phyloP scores from a whole-genome alignment of 2,888 invertebrate genomes.

The Lasius platythorax region DNA sequence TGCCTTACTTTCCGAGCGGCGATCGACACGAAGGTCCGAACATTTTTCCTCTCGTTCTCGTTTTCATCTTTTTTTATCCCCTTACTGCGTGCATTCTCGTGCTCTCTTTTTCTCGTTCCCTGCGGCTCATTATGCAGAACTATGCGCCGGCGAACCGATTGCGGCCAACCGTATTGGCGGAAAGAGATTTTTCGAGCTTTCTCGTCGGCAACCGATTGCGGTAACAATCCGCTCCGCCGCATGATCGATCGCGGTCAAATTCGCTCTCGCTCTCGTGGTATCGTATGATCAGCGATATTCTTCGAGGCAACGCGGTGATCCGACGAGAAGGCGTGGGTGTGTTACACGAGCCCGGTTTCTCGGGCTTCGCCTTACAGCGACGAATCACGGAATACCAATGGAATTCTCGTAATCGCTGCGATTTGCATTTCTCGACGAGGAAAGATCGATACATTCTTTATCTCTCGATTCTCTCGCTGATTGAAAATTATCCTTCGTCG shows the following conservation, averaged over 20 bases:
- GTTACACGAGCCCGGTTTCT: constrained; percentile 56
- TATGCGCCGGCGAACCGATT: constrained; percentile 69
- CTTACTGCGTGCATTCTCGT: constrained; percentile 34
- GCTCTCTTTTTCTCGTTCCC: constrained; percentile 67
- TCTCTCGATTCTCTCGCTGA: constrained; percentile 56
- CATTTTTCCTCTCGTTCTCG: constrained; percentile 59
- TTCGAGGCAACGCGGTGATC: constrained; percentile 22
- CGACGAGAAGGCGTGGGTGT: constrained; percentile 66
- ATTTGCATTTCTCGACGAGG: constrained; percentile 66
- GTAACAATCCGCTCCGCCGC: constrained; percentile 55
- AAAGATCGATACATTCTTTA: constrained; percentile 65
- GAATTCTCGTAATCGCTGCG: constrained; percentile 67
- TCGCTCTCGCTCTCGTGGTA: constrained; percentile 31
- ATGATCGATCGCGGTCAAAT: constrained; percentile 55
- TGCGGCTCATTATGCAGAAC: constrained; percentile 75
- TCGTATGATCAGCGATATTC: constrained; percentile 46
- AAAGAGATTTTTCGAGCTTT: constrained; percentile 35
- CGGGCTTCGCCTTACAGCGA: constrained; percentile 58
- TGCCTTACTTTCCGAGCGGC: constrained; percentile 50
- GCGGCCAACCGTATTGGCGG: constrained; percentile 29
- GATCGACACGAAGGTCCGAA: constrained; percentile 47
- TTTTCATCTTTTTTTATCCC: not conserved
- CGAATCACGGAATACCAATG: constrained; percentile 59
- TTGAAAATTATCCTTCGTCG: constrained; percentile 59
- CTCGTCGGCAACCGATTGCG: constrained; percentile 35